Base-by-base conservation (phyloP, 2,888 invertebrate species). In the Coremacera marginata region DNA sequence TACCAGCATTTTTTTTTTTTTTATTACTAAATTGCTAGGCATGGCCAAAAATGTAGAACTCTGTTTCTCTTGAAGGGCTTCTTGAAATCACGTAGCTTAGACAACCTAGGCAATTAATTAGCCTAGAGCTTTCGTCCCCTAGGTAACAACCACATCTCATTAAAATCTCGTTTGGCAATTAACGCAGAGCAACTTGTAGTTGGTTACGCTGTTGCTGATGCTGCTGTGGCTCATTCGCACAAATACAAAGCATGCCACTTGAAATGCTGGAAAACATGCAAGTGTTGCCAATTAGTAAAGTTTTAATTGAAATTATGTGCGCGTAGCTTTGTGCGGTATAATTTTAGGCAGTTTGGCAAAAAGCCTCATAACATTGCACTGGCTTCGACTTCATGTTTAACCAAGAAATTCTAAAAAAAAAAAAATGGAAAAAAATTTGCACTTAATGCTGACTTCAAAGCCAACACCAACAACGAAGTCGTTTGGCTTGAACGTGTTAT, bases 281-380 rank as follows among this genome's bases (percentile, higher is more conserved):
- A 73, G 62, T 73, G 73, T 73, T 62, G 73, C 73, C 73, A 73
- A 73, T 73, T 73, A 73, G 73, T 34, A 63, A 63, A 73, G 62
- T 73, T 73, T 73, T 73, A 73, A 72, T 72, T 72, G 60, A 72
- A 72, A 70, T 57, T 70, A 34, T 70, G 57, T 70, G 34, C 70
- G 55, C 31, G 37, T 34, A 25, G 70, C 67, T 68, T 22, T 22
- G 49, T 68, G 27, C 9, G 49, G 34, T 19, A 34, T 34, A 31
- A 34, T 16, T 65, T 34, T 65, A 19, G 31, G 31, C 37, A 7
- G 37, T 37, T 37, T 37, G 37, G 8, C 37, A 37, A 37, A 37
- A 37, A 37, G 65, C 34, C 34, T 19, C 57, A 57, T 57, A 19
- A 57, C 57, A 25, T 57, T 7, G 57, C 52, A 52, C 3, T 19